These are phyloP conservation scores for Trissonchulus latispiculum DNA, from an alignment of 2,888 invertebrate genomes.

Conservation along the genomic window DNA sequence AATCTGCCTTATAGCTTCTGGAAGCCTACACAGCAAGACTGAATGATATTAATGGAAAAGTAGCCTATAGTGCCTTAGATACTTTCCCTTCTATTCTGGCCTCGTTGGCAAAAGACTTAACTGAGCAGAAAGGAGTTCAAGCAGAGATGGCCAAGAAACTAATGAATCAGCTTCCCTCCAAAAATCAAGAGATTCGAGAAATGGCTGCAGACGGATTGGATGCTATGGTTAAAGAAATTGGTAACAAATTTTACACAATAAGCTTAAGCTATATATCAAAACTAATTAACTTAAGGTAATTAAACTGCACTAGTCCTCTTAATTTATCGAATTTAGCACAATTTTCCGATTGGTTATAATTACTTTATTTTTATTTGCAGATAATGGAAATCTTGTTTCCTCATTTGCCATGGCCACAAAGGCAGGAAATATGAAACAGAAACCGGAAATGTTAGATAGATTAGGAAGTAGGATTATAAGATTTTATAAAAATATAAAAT, in stretches of 20 bases:
- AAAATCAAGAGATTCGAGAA: slow-evolving; percentile 20
- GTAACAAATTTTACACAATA: no score
- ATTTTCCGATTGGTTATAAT: neutral
- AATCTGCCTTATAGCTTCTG: slow-evolving; percentile 22
- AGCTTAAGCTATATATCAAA: no score
- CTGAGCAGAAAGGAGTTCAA: slow-evolving; percentile 3
- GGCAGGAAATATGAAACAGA: slow-evolving; percentile 21
- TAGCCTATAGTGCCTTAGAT: slow-evolving; percentile 18
- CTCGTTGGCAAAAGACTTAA: neutral
- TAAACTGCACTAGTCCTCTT: no score
- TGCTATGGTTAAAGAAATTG: slow-evolving; percentile 5
- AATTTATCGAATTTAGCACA: no score
- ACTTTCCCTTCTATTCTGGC: neutral
- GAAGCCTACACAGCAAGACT: slow-evolving; percentile 12
- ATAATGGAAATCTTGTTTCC: slow-evolving; percentile 13
- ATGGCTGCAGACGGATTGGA: slow-evolving; percentile 13
- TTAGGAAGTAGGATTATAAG: no score
- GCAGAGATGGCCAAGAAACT: slow-evolving; percentile 20
- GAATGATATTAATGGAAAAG: slow-evolving; percentile 24
- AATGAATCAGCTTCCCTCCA: slow-evolving; percentile 23
- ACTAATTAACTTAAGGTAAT: no score
- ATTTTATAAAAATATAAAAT: no score
- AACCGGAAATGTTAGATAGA: slow-evolving; percentile 23
- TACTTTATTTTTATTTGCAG: slow-evolving; percentile 13
- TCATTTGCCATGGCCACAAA: slow-evolving; percentile 20